phyloP scores from a whole-genome alignment of 2,797 vertebrate species.

The Mycteria americana region DNA sequence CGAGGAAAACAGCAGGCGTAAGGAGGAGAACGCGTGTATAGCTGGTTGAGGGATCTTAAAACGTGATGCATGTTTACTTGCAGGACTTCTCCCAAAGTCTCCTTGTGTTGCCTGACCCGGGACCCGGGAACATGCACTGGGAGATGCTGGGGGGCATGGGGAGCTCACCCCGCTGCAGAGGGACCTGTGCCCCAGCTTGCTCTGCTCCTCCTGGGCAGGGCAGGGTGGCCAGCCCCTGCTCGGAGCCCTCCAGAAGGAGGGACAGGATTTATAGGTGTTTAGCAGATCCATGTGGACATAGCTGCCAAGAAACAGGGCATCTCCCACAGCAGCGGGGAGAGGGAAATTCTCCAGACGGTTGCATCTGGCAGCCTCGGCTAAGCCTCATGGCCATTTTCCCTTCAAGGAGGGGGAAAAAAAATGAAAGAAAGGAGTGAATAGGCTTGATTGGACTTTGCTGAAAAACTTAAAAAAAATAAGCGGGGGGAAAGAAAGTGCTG shows the following conservation, averaged over 20 bases:
- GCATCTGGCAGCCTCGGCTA: neutral
- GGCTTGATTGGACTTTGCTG: conserved; percentile 24
- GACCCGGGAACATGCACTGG: accelerated
- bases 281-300: accelerated
- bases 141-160: neutral
- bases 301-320: neutral
- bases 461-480: neutral
- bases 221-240: neutral
- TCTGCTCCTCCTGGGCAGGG: neutral
- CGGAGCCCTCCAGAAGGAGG: neutral
- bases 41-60: neutral
- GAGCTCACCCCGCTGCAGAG: accelerated
- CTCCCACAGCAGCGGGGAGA: neutral
- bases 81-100: neutral
- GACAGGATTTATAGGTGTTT: neutral
- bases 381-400: neutral
- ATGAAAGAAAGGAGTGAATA: conserved; percentile 23
- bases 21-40: accelerated
- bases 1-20: neutral
- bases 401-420: neutral
- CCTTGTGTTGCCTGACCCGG: neutral
- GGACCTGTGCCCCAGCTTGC: neutral
- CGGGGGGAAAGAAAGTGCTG: conserved; percentile 39
- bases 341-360: neutral
- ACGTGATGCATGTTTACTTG: neutral